Evolutionary conservation across 2,888 invertebrate species (phyloP).

Genomic region (Drosophila quinaria): DNA sequence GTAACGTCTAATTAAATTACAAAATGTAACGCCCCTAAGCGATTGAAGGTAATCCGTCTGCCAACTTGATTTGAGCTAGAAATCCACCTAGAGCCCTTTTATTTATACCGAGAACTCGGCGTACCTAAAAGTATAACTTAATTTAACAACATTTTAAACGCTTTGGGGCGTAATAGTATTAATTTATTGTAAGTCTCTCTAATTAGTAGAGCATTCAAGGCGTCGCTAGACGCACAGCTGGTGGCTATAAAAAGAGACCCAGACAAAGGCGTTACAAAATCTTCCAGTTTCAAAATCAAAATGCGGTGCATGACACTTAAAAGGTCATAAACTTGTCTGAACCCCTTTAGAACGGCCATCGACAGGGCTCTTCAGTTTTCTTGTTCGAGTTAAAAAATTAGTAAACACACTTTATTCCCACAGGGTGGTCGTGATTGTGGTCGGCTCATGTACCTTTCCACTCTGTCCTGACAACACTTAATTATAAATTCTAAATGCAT

Average conservation of each 20-base stretch:
- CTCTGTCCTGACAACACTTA: conserved; percentile 29
- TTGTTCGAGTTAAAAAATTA: conserved; percentile 32
- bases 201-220: conserved; percentile 74
- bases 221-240: conserved; percentile 59
- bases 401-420: conserved; percentile 49
- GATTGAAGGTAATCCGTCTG: background rate
- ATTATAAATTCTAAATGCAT: conserved; percentile 72
- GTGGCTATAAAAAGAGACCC: conserved; percentile 50
- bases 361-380: conserved; percentile 12
- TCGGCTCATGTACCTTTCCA: conserved; percentile 20
- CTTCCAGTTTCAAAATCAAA: conserved; percentile 57
- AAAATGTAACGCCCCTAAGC: conserved; percentile 31
- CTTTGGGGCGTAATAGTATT: conserved; percentile 67
- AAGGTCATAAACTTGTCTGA: conserved; percentile 66
- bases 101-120: conserved; percentile 21
- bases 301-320: conserved; percentile 69
- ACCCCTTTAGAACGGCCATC: conserved; percentile 35
- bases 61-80: conserved; percentile 2
- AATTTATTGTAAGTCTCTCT: conserved; percentile 72
- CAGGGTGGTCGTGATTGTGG: conserved; percentile 54
- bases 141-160: conserved; percentile 52
- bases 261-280: conserved; percentile 11
- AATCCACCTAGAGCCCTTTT: conserved; percentile 4
- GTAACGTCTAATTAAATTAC: conserved; percentile 47
- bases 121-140: conserved; percentile 62